Base-by-base conservation (phyloP, 2,888 invertebrate genomes). In the Melinopterus prodromus region DNA sequence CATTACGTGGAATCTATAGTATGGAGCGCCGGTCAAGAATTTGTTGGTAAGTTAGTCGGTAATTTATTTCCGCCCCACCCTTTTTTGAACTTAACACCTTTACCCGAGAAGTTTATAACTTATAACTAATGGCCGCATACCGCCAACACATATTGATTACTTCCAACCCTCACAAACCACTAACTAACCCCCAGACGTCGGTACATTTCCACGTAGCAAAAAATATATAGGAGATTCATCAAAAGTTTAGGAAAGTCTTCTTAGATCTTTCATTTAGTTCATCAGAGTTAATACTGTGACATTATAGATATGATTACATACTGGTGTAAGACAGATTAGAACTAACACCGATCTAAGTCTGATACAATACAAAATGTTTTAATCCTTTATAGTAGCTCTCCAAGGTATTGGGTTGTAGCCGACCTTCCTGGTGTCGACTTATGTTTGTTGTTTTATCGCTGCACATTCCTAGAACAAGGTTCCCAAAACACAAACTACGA, bases 1-100 rank as follows among this genome's bases (percentile, higher is more conserved):
- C 95, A 96, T 86, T 95, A 95, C 84, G 88, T 95, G 0, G 96
- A 97, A 86, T 92, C 93, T 0, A 92, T 94, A 3, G 91, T 92
- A 0, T 95, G 95, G 92, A 92, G 94, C 76, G 91, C 95, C 0
- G 93, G 95, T 88, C 93, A 93, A 83, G 94, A 95, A 81, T 89
- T 96, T 9, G 92, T 94, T 80, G 92, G 91, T 91, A 87, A 86
- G 85, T 78, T 69, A 75, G 36, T 79, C 77, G 53, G 36, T 78
- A 78, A 78, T 77, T 71, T 71, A 71, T 76, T 71, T 36, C 37
- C 15, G n/a, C 12, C 36, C 36, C 37, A 76, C 38, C 15, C 35
- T 74, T 74, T 71, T 74, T 70, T 37, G 69, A 77, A 70, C 7
- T 15, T 71, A 71, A 72, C 15, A 16, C 36, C 16, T 70, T 72